These are phyloP conservation scores for Phortica variegata DNA, from an alignment of 1,140 invertebrate species.

Conservation along the genomic window DNA sequence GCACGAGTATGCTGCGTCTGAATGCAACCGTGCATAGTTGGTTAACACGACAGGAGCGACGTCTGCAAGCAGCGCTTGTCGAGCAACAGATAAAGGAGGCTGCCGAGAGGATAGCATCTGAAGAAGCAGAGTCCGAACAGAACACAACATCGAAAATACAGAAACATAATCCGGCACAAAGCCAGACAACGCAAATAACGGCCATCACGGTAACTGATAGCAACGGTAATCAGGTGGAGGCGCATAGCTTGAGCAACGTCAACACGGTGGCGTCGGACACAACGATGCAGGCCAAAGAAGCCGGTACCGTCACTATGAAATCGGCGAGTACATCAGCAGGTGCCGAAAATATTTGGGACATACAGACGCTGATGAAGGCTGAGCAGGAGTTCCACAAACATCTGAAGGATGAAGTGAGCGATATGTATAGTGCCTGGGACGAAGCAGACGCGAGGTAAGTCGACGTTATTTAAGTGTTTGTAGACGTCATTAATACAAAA, in stretches of 20 bases:
- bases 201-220: constrained; percentile 42
- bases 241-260: background rate
- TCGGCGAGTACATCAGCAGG: background rate
- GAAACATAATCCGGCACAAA: constrained; percentile 2
- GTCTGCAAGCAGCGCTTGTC: constrained; percentile 38
- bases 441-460: constrained; percentile 74
- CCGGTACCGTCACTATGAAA: constrained; percentile 11
- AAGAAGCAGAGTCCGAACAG: constrained; percentile 38
- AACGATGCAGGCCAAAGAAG: constrained; percentile 10
- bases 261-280: background rate
- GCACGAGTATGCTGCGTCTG: constrained; percentile 69
- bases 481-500: background rate
- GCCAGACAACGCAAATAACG: constrained; percentile 11
- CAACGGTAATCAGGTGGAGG: constrained; percentile 46
- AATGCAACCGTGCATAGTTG: constrained; percentile 76
- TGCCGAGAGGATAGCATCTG: constrained; percentile 9
- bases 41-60: constrained; percentile 62
- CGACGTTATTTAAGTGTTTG: too few relatives aligned
- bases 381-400: constrained; percentile 59
- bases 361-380: constrained; percentile 40
- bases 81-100: constrained; percentile 25
- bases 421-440: constrained; percentile 76
- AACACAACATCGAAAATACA: constrained; percentile 7
- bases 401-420: constrained; percentile 71
- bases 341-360: constrained; percentile 57